Percentiles rank a stretch among this genome's conserved stretches.
phyloP scores from a whole-genome alignment of 2,113 vertebrate genomes.

The Pelusios castaneus region DNA sequence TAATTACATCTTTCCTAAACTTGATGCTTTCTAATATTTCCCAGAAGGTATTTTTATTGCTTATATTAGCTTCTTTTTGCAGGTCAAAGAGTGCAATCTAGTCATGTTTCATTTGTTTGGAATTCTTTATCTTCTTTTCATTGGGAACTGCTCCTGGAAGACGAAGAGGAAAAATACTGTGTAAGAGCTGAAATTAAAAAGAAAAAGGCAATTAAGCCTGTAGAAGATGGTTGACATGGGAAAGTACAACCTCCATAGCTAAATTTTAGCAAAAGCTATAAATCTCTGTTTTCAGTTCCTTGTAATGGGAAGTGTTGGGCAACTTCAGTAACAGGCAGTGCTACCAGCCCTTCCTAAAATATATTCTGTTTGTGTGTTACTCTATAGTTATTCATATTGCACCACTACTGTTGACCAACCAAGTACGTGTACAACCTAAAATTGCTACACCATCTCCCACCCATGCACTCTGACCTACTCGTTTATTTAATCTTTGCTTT shows the following conservation, averaged over 20 bases:
- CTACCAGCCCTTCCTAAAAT: background rate
- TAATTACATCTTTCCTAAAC: background rate
- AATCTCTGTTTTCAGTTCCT: no score
- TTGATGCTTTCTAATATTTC: conserved; percentile 18
- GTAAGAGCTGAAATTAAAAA: background rate
- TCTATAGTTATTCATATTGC: background rate
- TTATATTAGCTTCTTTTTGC: background rate
- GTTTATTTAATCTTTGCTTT: background rate
- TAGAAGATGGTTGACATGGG: background rate
- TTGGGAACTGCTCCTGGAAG: background rate
- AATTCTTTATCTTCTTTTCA: background rate
- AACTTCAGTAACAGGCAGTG: background rate
- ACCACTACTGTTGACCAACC: background rate
- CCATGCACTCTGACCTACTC: no score
- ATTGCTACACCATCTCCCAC: background rate
- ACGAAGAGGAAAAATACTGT: conserved; percentile 13
- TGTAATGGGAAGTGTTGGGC: background rate
- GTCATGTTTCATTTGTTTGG: background rate
- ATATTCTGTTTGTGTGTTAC: background rate
- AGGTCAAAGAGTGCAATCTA: background rate
- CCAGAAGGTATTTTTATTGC: background rate
- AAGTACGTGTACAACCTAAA: background rate
- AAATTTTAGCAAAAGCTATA: background rate
- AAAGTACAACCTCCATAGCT: background rate
- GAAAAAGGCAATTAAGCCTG: background rate